Percentiles rank a stretch among this genome's conserved stretches.
Evolutionary conservation across 2,797 vertebrate genomes (phyloP).

Genomic region (Gambusia yucatana): DNA sequence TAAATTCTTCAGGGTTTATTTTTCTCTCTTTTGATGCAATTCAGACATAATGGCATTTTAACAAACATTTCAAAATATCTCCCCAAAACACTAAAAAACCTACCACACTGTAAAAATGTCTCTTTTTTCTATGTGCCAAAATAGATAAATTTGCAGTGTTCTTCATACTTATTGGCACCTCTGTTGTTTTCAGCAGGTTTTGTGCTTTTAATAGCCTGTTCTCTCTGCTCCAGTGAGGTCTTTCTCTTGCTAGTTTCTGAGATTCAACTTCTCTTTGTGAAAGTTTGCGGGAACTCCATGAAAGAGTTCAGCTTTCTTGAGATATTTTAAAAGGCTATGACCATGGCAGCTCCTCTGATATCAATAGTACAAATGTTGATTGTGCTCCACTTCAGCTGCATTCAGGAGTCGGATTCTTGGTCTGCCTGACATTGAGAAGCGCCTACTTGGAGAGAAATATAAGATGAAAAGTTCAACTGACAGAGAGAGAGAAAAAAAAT

Average conservation of each 20-base stretch:
- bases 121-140: too few relatives aligned
- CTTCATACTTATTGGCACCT: too few relatives aligned
- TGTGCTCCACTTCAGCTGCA: background rate
- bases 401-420: background rate
- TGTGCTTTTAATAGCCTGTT: background rate
- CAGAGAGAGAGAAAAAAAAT: too few relatives aligned
- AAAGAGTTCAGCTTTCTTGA: background rate
- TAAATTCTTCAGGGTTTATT: too few relatives aligned
- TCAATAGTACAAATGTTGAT: conserved; percentile 1
- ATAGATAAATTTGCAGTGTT: too few relatives aligned
- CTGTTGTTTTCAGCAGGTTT: background rate
- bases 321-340: background rate
- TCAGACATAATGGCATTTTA: too few relatives aligned
- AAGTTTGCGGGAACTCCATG: background rate
- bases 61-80: too few relatives aligned
- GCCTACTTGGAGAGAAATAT: background rate
- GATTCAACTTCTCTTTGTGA: background rate
- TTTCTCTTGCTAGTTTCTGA: background rate
- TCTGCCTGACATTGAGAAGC: background rate
- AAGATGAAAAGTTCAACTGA: background rate
- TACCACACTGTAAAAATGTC: too few relatives aligned
- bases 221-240: background rate
- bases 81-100: too few relatives aligned
- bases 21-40: too few relatives aligned
- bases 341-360: background rate